Percentiles rank a stretch among this genome's conserved stretches.
phyloP scores from a whole-genome alignment of 2,113 vertebrate genomes.

The Nothocercus julius region DNA sequence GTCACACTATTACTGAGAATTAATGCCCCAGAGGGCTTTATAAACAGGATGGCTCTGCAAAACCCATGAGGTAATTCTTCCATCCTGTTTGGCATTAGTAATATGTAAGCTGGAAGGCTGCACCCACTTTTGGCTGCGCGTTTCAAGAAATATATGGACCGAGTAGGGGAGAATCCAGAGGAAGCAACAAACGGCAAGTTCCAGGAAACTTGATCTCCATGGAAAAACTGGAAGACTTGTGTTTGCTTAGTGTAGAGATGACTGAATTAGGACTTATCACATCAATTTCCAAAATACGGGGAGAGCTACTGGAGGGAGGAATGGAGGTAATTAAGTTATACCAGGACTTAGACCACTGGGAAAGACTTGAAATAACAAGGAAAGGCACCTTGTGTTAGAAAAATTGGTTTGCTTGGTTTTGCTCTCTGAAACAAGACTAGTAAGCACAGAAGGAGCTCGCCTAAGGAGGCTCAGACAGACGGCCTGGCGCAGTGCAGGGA shows the following conservation, averaged over 20 bases:
- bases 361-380: not conserved
- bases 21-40: not conserved
- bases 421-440: not conserved
- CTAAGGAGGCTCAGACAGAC: not conserved
- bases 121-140: not conserved
- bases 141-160: not conserved
- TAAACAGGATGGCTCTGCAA: not conserved
- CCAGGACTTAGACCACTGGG: not conserved
- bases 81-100: not conserved
- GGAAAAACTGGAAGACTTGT: not conserved
- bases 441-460: not conserved
- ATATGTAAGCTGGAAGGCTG: not conserved
- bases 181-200: not conserved
- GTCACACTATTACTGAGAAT: not conserved
- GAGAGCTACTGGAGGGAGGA: accelerated
- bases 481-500: not conserved
- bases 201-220: accelerated
- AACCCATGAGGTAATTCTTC: not conserved
- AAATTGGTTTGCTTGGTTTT: not conserved
- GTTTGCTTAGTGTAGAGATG: not conserved
- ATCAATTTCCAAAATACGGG: too few species aligned
- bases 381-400: not conserved
- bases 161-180: not conserved
- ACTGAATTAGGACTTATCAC: not conserved
- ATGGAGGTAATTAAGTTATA: not conserved